Percentiles rank a stretch among this genome's conserved stretches.
These are phyloP conservation scores for Ataeniobius toweri DNA, from an alignment of 2,797 vertebrate species.

Conservation along the genomic window DNA sequence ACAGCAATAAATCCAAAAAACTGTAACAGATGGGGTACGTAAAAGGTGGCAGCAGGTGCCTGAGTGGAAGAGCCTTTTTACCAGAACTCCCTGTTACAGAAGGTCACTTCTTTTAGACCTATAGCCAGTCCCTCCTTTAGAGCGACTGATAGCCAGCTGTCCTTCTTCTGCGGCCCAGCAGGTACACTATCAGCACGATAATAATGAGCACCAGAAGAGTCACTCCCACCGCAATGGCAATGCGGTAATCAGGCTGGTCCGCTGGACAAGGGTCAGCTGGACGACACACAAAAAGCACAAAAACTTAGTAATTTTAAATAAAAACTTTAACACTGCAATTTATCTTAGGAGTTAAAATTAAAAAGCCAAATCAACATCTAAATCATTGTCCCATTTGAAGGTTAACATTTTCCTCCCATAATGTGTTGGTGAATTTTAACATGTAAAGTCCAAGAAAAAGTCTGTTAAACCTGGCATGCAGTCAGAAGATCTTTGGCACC, in stretches of 20 bases:
- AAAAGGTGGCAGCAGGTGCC: not conserved
- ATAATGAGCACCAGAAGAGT: conserved; percentile 82
- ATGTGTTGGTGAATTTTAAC: not conserved
- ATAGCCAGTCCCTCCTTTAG: conserved; percentile 54
- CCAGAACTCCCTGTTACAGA: not conserved
- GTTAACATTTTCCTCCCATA: not conserved
- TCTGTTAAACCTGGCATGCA: not conserved
- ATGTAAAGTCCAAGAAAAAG: not conserved
- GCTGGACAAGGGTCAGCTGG: conserved; percentile 77
- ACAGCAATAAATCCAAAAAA: conserved; percentile 6
- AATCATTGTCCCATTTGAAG: too few species aligned
- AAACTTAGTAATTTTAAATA: not conserved
- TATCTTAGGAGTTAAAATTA: too few species aligned
- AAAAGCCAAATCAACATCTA: too few species aligned
- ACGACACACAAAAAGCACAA: conserved; percentile 17
- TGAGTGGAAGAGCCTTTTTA: not conserved
- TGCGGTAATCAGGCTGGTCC: conserved; percentile 61
- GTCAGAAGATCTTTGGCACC: not conserved
- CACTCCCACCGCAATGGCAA: conserved; percentile 85
- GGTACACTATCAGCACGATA: conserved; percentile 83
- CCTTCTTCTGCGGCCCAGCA: conserved; percentile 74
- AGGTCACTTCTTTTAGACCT: not conserved
- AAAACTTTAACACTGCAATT: not conserved
- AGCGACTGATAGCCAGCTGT: conserved; percentile 84
- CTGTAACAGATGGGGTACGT: conserved; percentile 5